Conservation (phyloP, 2,888 invertebrate species). For the Drosophila kanekoi region DNA sequence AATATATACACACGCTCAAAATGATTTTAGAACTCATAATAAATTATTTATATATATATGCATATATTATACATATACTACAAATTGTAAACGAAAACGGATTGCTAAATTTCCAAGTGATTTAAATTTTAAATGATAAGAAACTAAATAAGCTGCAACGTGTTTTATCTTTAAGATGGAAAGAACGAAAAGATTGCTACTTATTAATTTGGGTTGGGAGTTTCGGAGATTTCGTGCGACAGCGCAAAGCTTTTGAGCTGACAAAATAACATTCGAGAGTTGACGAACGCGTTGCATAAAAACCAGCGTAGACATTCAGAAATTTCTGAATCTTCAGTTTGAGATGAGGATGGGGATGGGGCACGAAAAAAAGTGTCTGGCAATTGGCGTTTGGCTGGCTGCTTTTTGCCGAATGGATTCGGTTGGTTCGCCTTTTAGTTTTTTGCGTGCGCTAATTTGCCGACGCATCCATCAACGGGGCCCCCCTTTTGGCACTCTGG, state of each 20-base stretch:
- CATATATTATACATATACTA: no score
- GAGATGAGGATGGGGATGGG: conserved; percentile 5
- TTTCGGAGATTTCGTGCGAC: conserved; percentile 2
- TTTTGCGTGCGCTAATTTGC: conserved; percentile 75
- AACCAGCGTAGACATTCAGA: conserved; percentile 79
- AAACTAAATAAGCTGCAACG: no score
- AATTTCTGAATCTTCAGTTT: conserved; percentile 61
- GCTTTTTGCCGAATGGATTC: conserved; percentile 62
- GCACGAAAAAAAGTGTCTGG: conserved; percentile 73
- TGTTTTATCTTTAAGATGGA: no score
- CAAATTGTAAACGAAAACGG: no score
- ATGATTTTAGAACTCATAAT: no score
- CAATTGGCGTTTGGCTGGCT: conserved; percentile 51
- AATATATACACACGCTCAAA: no score
- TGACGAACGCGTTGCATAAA: conserved; percentile 49
- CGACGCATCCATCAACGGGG: conserved; percentile 73
- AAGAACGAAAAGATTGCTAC: no score
- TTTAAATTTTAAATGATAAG: no score
- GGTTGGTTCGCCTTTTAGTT: conserved; percentile 30
- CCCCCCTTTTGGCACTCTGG: conserved; percentile 23
- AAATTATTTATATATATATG: no score
- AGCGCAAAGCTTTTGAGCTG: conserved; percentile 35
- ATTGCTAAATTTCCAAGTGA: no score
- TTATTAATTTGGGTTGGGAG: background rate
- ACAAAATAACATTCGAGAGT: conserved; percentile 45